Base-by-base conservation (phyloP, 2,113 vertebrate species). In the Nyctibius bracteatus region DNA sequence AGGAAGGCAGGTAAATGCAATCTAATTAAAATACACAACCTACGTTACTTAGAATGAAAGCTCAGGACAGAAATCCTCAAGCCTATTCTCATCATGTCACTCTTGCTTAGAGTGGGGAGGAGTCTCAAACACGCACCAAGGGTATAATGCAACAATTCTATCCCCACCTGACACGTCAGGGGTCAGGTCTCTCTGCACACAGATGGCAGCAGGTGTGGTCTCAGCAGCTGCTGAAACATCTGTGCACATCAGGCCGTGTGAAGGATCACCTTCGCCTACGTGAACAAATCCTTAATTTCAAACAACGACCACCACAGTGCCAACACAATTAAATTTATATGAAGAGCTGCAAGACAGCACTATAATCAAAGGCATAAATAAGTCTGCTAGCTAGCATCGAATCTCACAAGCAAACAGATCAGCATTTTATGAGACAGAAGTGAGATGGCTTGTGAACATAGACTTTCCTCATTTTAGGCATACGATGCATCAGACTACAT, bases 351-450 rank as follows among this genome's bases (percentile, higher is more conserved):
- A 1, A 93, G 83, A 89, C 73, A 93, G 91, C 72, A 49, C 55
- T 74, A 59, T 46, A 66, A 81, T 81, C 59, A 81, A 54, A 93
- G 67, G 75, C 90, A 66, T 54, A 78, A 94, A 35, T 41, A 92
- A 77, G 54, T 35, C 88, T 86, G 57, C 51, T 86, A 86, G 59
- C 41, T 58, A 78, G 84, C 82, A 70, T 5, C 7, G 8, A 39
- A 35, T 46, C 89, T 91, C 81, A 49, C 63, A 86, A 58, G 62
- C 58, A 93, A 85, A 66, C 23, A 83, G 37, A 88, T 54, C 67
- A 70, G 46, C 41, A 61, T 49, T 52, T 52, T 66, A 65, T 0
- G 5, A 90, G 58, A 81, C 4, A 66, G 52, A 86, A 78, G 55
- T 15, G 35, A 91, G 61, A 51, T 14, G 37, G 33, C 52, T 81